Base-by-base conservation (phyloP, 2,797 vertebrate genomes). In the Podarcis siculus region DNA sequence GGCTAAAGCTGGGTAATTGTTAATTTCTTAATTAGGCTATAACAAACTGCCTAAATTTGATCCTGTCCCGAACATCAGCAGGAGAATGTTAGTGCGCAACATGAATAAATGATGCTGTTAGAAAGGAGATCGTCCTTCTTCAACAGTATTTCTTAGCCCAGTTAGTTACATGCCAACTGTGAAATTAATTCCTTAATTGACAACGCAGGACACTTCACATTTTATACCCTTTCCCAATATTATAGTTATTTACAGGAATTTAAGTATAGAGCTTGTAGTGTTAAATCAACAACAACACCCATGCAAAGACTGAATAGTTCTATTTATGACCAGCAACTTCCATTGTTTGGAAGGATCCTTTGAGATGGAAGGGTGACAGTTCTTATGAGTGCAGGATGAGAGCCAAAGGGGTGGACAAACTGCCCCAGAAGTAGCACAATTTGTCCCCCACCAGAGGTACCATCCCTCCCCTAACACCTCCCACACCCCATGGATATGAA, bases 31-130 rank as follows among this genome's bases (percentile, higher is more conserved):
- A 1, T 3, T 73, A 61, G 76, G 23, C 0, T 35, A 91, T 45
- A 95, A 86, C 1, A 91, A 87, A 87, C 0, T 0, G 81, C 66
- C 10, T 91, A 49, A 90, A 91, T 49, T 69, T 94, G 64, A 89
- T 89, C 3, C 66, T 73, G 17, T 76, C 71, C 73, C 91, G 32
- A 77, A 32, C 12, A 5, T 88, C 86, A 87, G 55, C 39, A 37
- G 89, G 69, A 69, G 58, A 76, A 90, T 66, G 12, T 0, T 92
- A 30, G 83, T 69, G 87, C 89, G 89, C 64, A 81, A 91, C 90
- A 85, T 79, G 1, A 90, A 88, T 87, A 87, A 93, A 83, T 91
- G 1, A 23, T 91, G 37, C 0, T 64, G 58, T 87, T 83, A 42
- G 66, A 92, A 84, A 90, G 79, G 12, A 64, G 76, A 87, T 42